Conservation (phyloP, 37 sponge, comb jelly and placozoan species). For the Dysidea cf. avara region DNA sequence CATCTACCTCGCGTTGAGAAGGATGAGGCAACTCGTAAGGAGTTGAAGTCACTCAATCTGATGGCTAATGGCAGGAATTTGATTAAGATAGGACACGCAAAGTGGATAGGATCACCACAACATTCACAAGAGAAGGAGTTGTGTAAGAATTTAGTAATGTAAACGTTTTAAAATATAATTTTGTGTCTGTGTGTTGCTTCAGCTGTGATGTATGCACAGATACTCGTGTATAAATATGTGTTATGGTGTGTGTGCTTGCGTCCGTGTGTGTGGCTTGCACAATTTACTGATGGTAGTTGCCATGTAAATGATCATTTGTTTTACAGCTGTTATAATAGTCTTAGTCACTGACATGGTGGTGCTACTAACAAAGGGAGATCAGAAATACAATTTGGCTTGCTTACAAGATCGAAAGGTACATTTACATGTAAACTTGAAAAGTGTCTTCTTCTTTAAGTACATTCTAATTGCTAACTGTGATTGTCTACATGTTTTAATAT, state of each 20-base stretch:
- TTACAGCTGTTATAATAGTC: slow-evolving; percentile 59
- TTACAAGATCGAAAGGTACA: slow-evolving; percentile 70
- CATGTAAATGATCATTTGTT: background rate
- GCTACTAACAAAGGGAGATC: slow-evolving; percentile 65
- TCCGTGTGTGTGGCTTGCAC: slow-evolving; percentile 1
- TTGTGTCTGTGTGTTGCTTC: slow-evolving; percentile 1
- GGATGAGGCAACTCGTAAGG: slow-evolving; percentile 30
- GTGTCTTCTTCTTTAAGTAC: background rate
- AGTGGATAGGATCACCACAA: slow-evolving; percentile 59
- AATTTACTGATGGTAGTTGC: background rate
- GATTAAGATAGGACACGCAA: slow-evolving; percentile 48
- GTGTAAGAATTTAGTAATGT: slow-evolving; percentile 12
- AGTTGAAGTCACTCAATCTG: slow-evolving; percentile 44
- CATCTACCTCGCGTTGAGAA: slow-evolving; percentile 4
- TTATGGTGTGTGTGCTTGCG: background rate
- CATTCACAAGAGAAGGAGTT: slow-evolving; percentile 31
- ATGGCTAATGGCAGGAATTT: slow-evolving; percentile 50
- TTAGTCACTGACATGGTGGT: slow-evolving; percentile 73
- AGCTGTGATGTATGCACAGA: slow-evolving; percentile 4
- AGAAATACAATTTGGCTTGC: slow-evolving; percentile 65
- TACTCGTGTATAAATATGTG: background rate
- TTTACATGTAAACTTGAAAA: background rate
- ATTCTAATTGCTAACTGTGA: no score
- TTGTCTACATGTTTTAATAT: no score
- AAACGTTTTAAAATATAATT: slow-evolving; percentile 1